Evolutionary conservation across 2,888 invertebrate species (phyloP).

Genomic region (Pseudococcus longispinus): DNA sequence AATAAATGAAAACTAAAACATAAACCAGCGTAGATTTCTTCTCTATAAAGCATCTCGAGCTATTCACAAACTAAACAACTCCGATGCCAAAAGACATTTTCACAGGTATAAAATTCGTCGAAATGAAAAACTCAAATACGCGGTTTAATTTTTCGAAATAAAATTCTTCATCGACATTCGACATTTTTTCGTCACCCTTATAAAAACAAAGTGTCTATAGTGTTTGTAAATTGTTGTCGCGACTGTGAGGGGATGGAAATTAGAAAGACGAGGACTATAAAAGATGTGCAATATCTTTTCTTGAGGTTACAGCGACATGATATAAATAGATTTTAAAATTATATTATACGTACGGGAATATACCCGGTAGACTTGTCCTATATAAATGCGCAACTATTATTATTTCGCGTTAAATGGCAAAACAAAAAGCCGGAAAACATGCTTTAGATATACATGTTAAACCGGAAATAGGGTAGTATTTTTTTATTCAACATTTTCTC

Average conservation of each 20-base stretch:
- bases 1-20: no score
- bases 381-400: constrained; percentile 12
- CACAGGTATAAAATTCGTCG: no score
- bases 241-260: neutral
- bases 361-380: constrained; percentile 40
- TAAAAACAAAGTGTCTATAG: neutral
- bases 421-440: constrained; percentile 29
- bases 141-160: neutral
- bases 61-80: no score
- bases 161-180: neutral
- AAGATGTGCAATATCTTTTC: neutral
- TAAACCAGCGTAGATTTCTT: no score
- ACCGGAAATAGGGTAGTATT: constrained; percentile 11
- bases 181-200: neutral
- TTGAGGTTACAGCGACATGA: neutral
- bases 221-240: neutral
- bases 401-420: constrained; percentile 5
- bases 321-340: constrained; percentile 44
- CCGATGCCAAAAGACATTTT: no score
- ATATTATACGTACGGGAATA: neutral
- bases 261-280: neutral
- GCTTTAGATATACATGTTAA: constrained; percentile 14
- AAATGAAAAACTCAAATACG: neutral
- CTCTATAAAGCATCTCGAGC: no score
- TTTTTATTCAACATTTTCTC: neutral